phyloP scores from a whole-genome alignment of 2,888 invertebrate genomes.

The Hemistola chrysoprasaria region DNA sequence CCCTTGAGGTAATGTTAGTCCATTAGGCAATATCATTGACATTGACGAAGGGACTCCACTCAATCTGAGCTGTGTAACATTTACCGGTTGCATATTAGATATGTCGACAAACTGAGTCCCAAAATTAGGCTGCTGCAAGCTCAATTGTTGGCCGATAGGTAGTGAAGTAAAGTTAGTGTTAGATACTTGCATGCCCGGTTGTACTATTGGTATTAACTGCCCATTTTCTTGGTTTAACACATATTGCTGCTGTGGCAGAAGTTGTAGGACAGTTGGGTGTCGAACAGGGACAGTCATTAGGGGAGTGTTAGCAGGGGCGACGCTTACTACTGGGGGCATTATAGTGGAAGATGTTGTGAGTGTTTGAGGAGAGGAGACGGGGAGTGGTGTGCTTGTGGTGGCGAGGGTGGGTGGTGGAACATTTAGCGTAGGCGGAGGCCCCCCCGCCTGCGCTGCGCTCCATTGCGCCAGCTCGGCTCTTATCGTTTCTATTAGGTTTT shows the following conservation, averaged over 20 bases:
- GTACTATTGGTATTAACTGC: constrained; percentile 75
- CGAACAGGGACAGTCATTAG: constrained; percentile 75
- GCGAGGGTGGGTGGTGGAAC: constrained; percentile 67
- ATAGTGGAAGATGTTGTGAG: constrained; percentile 55
- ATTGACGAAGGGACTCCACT: constrained; percentile 74
- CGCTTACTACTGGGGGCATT: constrained; percentile 68
- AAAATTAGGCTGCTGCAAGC: constrained; percentile 68
- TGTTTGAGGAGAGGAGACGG: constrained; percentile 55
- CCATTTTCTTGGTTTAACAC: constrained; percentile 74
- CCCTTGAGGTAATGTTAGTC: constrained; percentile 66
- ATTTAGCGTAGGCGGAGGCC: constrained; percentile 66
- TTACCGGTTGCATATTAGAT: constrained; percentile 73
- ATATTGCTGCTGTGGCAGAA: constrained; percentile 68
- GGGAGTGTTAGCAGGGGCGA: constrained; percentile 61
- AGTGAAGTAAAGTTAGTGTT: constrained; percentile 69
- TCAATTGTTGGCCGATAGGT: constrained; percentile 62
- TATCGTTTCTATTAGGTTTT: constrained; percentile 91
- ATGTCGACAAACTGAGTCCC: constrained; percentile 72
- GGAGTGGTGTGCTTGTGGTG: constrained; percentile 59
- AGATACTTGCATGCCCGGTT: constrained; percentile 70
- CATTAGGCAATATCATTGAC: constrained; percentile 75
- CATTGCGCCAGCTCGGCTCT: constrained; percentile 81
- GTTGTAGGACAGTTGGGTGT: constrained; percentile 69
- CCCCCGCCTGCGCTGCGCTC: constrained; percentile 70
- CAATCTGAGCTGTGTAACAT: constrained; percentile 67